Percentiles rank a stretch among this genome's conserved stretches.
These are phyloP conservation scores for Phyllostomus discolor DNA, from an alignment of 2,113 vertebrate species.

Conservation along the genomic window DNA sequence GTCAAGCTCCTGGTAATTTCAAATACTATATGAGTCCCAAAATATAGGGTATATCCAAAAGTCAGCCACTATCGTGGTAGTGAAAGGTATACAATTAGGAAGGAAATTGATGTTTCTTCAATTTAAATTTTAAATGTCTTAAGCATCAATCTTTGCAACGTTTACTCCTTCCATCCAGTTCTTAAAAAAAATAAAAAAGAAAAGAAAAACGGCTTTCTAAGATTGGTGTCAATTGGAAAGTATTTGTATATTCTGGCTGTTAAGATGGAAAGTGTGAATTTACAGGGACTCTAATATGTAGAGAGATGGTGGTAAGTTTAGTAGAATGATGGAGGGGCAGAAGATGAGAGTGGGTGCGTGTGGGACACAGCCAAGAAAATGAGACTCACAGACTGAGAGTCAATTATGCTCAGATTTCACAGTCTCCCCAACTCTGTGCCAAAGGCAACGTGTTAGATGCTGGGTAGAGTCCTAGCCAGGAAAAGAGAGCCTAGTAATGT, in stretches of 20 bases:
- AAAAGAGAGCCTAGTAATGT: constrained; percentile 67
- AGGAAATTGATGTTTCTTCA: constrained; percentile 15
- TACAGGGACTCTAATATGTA: constrained; percentile 77
- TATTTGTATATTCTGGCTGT: constrained; percentile 81
- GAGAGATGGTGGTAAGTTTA: constrained; percentile 61
- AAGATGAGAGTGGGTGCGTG: constrained; percentile 40
- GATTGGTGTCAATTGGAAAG: constrained; percentile 75
- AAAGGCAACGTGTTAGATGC: constrained; percentile 59
- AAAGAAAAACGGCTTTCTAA: constrained; percentile 58
- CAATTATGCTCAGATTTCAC: constrained; percentile 80
- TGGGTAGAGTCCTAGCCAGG: constrained; percentile 65
- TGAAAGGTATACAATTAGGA: background rate
- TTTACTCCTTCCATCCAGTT: constrained; percentile 37
- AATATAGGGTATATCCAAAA: background rate
- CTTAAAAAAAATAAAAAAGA: background rate
- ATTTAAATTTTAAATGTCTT: constrained; percentile 32
- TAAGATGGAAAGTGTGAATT: constrained; percentile 83
- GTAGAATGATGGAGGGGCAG: constrained; percentile 15
- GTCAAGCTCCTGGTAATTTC: background rate
- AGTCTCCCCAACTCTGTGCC: constrained; percentile 71
- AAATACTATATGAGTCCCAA: background rate
- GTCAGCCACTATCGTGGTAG: background rate
- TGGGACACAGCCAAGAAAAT: constrained; percentile 67
- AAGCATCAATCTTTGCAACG: constrained; percentile 18
- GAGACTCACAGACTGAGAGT: constrained; percentile 82